phyloP scores from a whole-genome alignment of 1,140 invertebrate species.

The Dreissena polymorpha region DNA sequence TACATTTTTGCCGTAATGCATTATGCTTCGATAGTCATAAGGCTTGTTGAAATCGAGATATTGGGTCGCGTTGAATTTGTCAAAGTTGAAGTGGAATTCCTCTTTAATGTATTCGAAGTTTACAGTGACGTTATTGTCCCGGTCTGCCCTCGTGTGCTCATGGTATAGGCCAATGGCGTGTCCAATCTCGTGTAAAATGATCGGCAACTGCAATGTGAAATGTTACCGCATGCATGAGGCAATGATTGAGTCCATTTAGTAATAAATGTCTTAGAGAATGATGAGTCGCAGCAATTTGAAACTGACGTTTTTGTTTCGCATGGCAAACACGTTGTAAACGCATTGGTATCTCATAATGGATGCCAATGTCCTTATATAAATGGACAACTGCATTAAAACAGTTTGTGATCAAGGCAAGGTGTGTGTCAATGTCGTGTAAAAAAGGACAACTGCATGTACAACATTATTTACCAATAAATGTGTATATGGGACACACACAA shows the following conservation, averaged over 20 bases:
- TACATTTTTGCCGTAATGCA: constrained; percentile 73
- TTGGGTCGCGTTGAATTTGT: constrained; percentile 75
- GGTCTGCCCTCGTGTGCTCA: constrained; percentile 85
- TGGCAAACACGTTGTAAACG: not conserved
- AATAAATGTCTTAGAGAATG: not conserved
- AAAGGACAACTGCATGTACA: too few relatives aligned
- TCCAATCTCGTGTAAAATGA: constrained; percentile 79
- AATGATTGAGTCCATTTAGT: not conserved
- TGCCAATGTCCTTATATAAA: not conserved
- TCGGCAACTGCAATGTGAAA: constrained; percentile 54
- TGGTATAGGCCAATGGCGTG: constrained; percentile 81
- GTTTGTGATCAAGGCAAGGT: too few relatives aligned
- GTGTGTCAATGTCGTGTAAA: too few relatives aligned
- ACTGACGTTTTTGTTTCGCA: not conserved
- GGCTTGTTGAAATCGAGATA: constrained; percentile 78
- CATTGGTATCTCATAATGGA: not conserved
- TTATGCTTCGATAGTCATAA: constrained; percentile 81
- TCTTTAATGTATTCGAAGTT: constrained; percentile 84
- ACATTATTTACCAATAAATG: too few relatives aligned
- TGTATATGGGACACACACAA: too few relatives aligned
- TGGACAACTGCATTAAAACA: too few relatives aligned
- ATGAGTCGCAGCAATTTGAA: not conserved
- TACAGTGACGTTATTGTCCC: constrained; percentile 84
- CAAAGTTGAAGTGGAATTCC: constrained; percentile 79
- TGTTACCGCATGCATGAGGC: not conserved